These are phyloP conservation scores for Cephonodes hylas DNA, from an alignment of 2,888 invertebrate genomes.

Conservation along the genomic window DNA sequence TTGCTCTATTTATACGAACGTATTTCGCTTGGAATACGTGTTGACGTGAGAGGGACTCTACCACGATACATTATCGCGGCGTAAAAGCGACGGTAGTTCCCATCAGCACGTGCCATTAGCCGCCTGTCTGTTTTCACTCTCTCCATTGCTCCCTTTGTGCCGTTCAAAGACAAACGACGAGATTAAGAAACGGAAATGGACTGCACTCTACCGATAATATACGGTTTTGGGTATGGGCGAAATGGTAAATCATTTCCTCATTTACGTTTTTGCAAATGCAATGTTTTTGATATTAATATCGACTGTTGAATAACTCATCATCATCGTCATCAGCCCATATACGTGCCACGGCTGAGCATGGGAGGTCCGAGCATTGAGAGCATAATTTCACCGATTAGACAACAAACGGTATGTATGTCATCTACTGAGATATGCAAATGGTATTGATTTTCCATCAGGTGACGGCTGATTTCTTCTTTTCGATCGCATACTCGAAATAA, in stretches of 20 bases:
- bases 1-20: slow-evolving; percentile 2
- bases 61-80: not conserved
- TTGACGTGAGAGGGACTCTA: not conserved
- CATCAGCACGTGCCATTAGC: slow-evolving; percentile 52
- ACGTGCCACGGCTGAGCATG: no score
- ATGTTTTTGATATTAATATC: no score
- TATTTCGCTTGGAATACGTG: not conserved
- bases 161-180: slow-evolving; percentile 53
- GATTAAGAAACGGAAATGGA: slow-evolving; percentile 52
- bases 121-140: slow-evolving; percentile 40
- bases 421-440: slow-evolving; percentile 42
- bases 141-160: slow-evolving; percentile 54
- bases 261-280: not conserved
- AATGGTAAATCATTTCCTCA: not conserved
- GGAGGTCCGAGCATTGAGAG: no score
- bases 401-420: not conserved
- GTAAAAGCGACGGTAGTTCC: slow-evolving; percentile 28
- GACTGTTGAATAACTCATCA: no score
- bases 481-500: not conserved
- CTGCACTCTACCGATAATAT: slow-evolving; percentile 23
- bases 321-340: no score
- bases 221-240: not conserved
- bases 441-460: slow-evolving; percentile 51
- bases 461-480: slow-evolving; percentile 8
- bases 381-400: not conserved